phyloP scores from a whole-genome alignment of 2,888 invertebrate species.

The Rhingia rostrata region DNA sequence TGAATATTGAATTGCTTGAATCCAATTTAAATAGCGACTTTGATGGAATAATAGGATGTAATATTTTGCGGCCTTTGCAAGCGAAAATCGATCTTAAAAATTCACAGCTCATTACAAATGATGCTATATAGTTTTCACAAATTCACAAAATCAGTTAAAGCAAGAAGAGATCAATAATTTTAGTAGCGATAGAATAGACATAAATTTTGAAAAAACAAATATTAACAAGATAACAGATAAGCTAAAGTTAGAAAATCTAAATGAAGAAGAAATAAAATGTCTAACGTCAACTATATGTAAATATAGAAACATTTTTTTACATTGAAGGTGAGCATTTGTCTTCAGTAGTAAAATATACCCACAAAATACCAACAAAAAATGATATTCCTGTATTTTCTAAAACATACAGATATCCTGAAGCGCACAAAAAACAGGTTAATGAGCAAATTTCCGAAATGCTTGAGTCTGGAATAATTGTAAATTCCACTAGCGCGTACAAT shows the following conservation, averaged over 20 bases:
- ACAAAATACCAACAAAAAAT: conserved; percentile 31
- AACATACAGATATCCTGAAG: conserved; percentile 32
- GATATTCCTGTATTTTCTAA: conserved; percentile 22
- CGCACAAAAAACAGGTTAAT: conserved; percentile 15
- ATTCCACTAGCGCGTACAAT: background rate
- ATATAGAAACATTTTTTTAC: conserved; percentile 24
- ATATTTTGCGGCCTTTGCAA: conserved; percentile 7
- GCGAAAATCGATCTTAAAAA: conserved; percentile 5
- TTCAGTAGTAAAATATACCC: conserved; percentile 1
- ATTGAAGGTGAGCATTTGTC: conserved; percentile 27
- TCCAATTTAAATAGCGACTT: background rate
- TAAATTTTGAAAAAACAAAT: conserved; percentile 13
- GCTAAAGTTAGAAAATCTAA: conserved; percentile 35
- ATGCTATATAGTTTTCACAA: conserved; percentile 9
- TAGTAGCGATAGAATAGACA: background rate
- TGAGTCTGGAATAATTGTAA: conserved; percentile 19
- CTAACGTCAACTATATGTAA: conserved; percentile 9
- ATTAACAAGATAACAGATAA: conserved; percentile 3
- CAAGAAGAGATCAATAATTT: conserved; percentile 13
- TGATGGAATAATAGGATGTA: conserved; percentile 14
- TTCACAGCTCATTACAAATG: conserved; percentile 8
- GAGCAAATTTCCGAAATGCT: conserved; percentile 43
- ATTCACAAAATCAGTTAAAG: background rate
- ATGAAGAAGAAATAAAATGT: conserved; percentile 23
- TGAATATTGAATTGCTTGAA: conserved; percentile 18